Evolutionary conservation across 2,797 vertebrate genomes (phyloP), one percentile per base, ranked within the genome.

Genomic region (Synaphobranchus kaupii): DNA sequence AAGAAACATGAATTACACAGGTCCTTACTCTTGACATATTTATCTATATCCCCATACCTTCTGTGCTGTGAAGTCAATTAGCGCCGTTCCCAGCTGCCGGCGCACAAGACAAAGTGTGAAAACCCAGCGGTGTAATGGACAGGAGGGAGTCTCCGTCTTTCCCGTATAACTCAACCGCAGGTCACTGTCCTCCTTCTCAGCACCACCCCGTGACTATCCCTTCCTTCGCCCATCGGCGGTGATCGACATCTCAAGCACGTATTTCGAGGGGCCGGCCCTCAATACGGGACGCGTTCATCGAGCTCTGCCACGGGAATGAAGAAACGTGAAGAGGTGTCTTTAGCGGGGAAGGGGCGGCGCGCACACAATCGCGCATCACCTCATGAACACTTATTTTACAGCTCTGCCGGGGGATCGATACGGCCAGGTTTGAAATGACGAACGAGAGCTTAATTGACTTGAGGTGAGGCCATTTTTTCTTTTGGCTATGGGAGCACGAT

Each of bases 351-450:
- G 83, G 39, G 92, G 93, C 93, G 92, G 93, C 90, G 92, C 85
- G 80, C 47, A 39, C 1, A 1, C 39, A 39, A 39, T 39, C 39
- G 15, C 39, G 89, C 78, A 86, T 91, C 86, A 85, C 89, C 89
- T 58, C 71, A 86, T 89, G 90, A 92, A 89, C 92, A 85, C 84
- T 39, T 31, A 58, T 89, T 25, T 73, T 87, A 8, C 71, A 88
- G 2, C 12, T 2, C 25, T 89, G 48, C 88, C 86, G 88, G 86
- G 89, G 91, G 92, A 94, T 95, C 94, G 90, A 95, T 94, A 94
- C 91, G 17, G 39, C 47, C 76, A 90, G 93, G 92, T 91, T 94
- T 90, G 93, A 94, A 90, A 92, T 95, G 94, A 95, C 89, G 91
- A 92, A 95, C 90, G 93, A 84, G 89, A 83, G 84, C 87, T 86